Conservation (phyloP, 2,888 invertebrate species). For the Pseudeuparius sepicola region DNA sequence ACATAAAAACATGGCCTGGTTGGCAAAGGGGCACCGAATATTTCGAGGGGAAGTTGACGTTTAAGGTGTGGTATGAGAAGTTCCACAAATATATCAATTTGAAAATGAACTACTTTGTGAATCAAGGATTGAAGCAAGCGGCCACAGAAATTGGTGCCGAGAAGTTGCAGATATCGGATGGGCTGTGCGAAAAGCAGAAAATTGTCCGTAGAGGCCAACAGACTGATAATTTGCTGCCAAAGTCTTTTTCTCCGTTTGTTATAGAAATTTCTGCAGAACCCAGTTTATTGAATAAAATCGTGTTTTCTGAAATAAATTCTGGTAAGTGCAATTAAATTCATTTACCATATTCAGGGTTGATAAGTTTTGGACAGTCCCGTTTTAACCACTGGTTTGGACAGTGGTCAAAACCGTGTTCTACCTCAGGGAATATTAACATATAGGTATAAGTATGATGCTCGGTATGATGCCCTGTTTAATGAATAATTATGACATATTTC, state of each 20-base stretch:
- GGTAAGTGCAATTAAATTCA: conserved; percentile 7
- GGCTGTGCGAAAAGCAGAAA: conserved; percentile 10
- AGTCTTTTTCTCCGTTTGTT: conserved; percentile 22
- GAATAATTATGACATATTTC: too few relatives aligned
- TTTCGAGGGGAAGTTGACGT: conserved; percentile 24
- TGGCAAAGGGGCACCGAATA: conserved; percentile 27
- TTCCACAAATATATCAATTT: conserved; percentile 24
- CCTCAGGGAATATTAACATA: too few relatives aligned
- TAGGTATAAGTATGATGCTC: too few relatives aligned
- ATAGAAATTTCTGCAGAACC: conserved; percentile 22
- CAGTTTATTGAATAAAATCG: conserved; percentile 20
- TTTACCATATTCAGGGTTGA: too few relatives aligned
- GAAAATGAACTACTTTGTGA: conserved; percentile 22
- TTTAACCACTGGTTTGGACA: too few relatives aligned
- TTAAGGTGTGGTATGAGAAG: conserved; percentile 24
- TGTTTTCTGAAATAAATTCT: conserved; percentile 21
- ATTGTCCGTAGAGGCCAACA: conserved; percentile 19
- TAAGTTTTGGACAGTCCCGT: too few relatives aligned
- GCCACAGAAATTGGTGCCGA: not conserved
- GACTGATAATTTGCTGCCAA: conserved; percentile 22
- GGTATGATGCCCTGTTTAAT: too few relatives aligned
- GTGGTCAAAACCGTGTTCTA: too few relatives aligned
- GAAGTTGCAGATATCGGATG: conserved; percentile 7
- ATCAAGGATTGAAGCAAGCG: conserved; percentile 11
- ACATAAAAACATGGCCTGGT: conserved; percentile 27